These are phyloP conservation scores for Corythornis vintsioides DNA, from an alignment of 2,113 vertebrate species.

Conservation along the genomic window DNA sequence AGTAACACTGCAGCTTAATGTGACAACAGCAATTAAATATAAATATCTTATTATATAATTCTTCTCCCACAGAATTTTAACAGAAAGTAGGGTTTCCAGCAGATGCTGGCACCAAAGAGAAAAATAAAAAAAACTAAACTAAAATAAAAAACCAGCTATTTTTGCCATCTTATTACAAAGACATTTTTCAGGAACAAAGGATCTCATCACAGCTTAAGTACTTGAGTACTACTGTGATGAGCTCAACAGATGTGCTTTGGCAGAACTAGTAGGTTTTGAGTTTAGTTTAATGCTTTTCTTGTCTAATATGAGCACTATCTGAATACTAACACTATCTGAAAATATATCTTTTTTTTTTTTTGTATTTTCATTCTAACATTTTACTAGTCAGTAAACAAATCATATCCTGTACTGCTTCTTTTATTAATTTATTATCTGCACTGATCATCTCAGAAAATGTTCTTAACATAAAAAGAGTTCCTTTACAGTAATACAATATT, in stretches of 20 bases:
- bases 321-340: background rate
- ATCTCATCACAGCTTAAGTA: background rate
- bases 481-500: background rate
- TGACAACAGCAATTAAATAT: slow-evolving; percentile 69
- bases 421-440: background rate
- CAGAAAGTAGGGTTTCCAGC: slow-evolving; percentile 1
- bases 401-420: background rate
- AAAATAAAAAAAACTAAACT: background rate
- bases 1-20: slow-evolving; percentile 56
- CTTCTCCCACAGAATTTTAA: slow-evolving; percentile 44
- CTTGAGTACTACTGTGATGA: background rate
- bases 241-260: background rate
- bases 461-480: background rate
- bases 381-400: background rate
- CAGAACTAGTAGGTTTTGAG: accelerated
- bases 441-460: background rate
- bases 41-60: slow-evolving; percentile 61
- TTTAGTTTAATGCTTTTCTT: background rate
- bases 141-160: background rate
- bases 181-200: background rate
- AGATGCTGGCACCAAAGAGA: background rate
- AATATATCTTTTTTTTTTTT: background rate
- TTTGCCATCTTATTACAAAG: background rate
- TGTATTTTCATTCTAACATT: background rate
- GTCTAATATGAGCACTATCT: background rate